A percentile compares a stretch with the other conserved stretches of the same genome.
These are phyloP conservation scores for Micrastur ruficollis DNA, from an alignment of 2,797 vertebrate species.

Conservation along the genomic window DNA sequence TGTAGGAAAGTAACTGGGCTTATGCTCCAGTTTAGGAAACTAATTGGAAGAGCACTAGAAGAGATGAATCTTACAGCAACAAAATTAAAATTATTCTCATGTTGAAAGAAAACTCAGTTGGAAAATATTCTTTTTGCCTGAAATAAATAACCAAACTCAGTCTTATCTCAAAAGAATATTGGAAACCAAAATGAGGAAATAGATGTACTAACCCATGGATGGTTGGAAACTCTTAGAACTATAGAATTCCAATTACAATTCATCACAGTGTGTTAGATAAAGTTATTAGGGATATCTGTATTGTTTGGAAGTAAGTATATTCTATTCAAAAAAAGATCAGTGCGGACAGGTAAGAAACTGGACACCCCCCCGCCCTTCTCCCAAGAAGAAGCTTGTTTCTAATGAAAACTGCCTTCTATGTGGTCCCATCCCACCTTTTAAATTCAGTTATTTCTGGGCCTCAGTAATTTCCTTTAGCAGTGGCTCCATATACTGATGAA, in stretches of 20 bases:
- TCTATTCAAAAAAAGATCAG: background rate
- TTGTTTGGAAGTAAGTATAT: background rate
- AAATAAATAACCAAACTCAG: background rate
- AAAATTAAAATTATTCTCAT: background rate
- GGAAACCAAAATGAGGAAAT: background rate
- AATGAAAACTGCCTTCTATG: background rate
- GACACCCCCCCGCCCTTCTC: background rate
- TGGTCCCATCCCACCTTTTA: background rate
- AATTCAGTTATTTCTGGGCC: background rate
- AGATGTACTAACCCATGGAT: background rate
- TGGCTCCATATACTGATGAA: background rate
- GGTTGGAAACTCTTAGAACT: background rate
- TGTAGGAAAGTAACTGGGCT: background rate
- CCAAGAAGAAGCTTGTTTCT: background rate
- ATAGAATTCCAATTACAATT: background rate
- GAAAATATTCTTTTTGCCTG: background rate
- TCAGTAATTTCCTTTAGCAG: background rate
- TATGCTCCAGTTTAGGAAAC: background rate
- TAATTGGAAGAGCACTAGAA: background rate
- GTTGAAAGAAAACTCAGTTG: background rate
- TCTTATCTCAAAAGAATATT: background rate
- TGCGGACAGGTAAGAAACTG: background rate
- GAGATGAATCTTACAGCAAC: background rate
- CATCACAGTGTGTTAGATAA: background rate
- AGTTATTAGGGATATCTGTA: background rate